Evolutionary conservation across 2,888 invertebrate species (phyloP), one percentile per base, ranked within the genome.

Genomic region (Noctua comes): DNA sequence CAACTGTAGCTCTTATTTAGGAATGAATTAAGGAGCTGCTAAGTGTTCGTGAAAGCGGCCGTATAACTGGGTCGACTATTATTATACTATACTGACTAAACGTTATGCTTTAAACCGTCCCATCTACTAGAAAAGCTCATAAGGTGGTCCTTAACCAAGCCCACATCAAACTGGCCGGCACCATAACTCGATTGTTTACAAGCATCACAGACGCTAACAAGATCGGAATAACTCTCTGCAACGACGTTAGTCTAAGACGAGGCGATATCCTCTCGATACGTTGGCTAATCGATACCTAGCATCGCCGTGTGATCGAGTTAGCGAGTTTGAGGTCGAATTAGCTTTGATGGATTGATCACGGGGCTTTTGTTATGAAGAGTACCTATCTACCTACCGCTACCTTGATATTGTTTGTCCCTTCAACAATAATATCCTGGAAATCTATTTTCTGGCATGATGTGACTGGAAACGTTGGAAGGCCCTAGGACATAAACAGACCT

Each of bases 141-240:
- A 54, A 59, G 68, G 31, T 48, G 43, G 31, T 69, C 40, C 36
- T 16, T 27, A 72, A n/a, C 70, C 54, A 27, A 64, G 21, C 36
- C 73, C 70, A 81, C 64, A 79, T 72, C 57, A 59, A 72, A 69
- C 84, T 73, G 31, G 51, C 77, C 71, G 77, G 62, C 62, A 75
- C 78, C 71, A 76, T 86, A 88, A 88, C 81, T 86, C 81, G 78
- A 88, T 89, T 88, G 85, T 85, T 88, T 82, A 88, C 83, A 89
- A 84, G 84, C 84, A 79, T 85, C 85, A 82, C 79, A 78, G 78
- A 80, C 75, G 65, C 82, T 88, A 88, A 89, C 84, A 83, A 83
- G 87, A 89, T 89, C 76, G 77, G 77, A 73, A 81, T 81, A 83
- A 88, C 80, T 88, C 79, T 85, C 73, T 64, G 77, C 88, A 88